Evolutionary conservation across 2,888 invertebrate genomes (phyloP), one percentile per base, ranked within the genome.

Genomic region (Parnassius glacialis): DNA sequence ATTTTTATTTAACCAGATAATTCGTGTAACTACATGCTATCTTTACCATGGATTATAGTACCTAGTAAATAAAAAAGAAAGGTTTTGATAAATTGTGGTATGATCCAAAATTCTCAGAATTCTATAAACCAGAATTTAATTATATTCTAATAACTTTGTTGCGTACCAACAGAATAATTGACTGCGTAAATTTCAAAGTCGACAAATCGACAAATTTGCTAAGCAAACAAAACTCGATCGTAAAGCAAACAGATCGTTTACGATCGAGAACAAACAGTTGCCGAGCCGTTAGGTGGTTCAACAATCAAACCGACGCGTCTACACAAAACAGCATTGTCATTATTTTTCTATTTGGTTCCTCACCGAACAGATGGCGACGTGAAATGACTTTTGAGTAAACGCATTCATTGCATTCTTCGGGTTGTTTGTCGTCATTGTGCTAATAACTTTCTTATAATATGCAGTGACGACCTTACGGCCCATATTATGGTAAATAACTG

Each of bases 261-360:
- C 53, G 52, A 34, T 57, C 64, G 53, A 59, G 52, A 61, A 53
- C 52, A 61, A 64, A 65, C 42, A 61, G 62, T 62, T 57, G 42
- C 10, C 20, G 12, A 11, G 44, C 45, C 52, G 52, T 57, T 53
- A 43, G 62, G 57, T 57, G 65, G 59, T 43, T 57, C 34, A 13
- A 43, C 59, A 16, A 57, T 62, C 65, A 60, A 48, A 54, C 52
- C 44, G 43, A 13, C 59, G 57, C 53, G 55, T 52, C 63, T 54
- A 53, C 52, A 58, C 44, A 41, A 64, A 66, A 62, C 50, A 50
- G 64, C 66, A 45, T 10, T 51, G 64, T 66, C 66, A 66, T 62
- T 65, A 65, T 63, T 65, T 55, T 62, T 62, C 55, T 57, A 53
- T 62, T 52, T 50, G 57, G 52, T 44, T 52, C 16, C 55, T 50